Percentiles rank a stretch among this genome's conserved stretches.
phyloP scores from a whole-genome alignment of 2,797 vertebrate species.

The Anabacerthia variegaticeps region DNA sequence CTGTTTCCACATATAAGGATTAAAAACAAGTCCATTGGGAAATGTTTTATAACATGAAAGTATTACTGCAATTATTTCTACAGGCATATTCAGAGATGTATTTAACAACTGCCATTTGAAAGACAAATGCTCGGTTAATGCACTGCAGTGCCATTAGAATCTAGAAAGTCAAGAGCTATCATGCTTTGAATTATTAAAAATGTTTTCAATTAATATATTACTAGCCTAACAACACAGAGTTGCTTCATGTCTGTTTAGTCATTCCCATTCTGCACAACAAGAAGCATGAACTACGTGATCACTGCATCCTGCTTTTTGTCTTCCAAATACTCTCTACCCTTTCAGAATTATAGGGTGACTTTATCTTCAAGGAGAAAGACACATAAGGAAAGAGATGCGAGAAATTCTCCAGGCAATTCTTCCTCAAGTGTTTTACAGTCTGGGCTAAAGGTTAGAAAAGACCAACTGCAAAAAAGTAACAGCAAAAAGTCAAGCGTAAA shows the following conservation, averaged over 20 bases:
- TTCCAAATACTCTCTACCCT: neutral
- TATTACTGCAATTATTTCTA: neutral
- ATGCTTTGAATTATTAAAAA: neutral
- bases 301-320: neutral
- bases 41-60: neutral
- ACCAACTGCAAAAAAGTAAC: neutral
- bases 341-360: neutral
- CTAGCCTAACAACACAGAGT: neutral
- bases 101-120: neutral
- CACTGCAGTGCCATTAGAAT: neutral
- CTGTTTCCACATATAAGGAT: neutral
- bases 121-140: neutral
- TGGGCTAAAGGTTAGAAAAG: neutral
- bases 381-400: neutral
- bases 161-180: neutral
- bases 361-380: neutral
- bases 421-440: neutral
- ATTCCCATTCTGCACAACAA: neutral
- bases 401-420: neutral
- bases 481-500: neutral
- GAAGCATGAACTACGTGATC: neutral
- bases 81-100: neutral
- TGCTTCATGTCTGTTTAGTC: neutral
- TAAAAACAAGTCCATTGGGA: neutral
- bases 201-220: neutral